These are phyloP conservation scores for Adelphocoris suturalis DNA, from an alignment of 2,888 invertebrate genomes.

Conservation along the genomic window DNA sequence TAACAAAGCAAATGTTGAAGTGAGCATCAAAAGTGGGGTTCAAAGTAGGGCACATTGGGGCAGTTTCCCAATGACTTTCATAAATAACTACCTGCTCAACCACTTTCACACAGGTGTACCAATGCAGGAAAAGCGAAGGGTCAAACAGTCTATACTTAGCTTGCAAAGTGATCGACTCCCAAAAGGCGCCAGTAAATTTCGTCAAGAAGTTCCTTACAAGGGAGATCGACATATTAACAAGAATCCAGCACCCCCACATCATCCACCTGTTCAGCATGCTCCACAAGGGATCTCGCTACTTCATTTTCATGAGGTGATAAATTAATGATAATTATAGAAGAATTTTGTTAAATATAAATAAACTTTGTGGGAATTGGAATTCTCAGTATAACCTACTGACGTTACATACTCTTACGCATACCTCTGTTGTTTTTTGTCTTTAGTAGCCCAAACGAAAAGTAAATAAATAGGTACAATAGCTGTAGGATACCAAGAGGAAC, in stretches of 20 bases:
- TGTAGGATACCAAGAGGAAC: too few relatives aligned
- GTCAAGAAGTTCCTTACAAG: conserved; percentile 90
- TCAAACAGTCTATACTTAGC: conserved; percentile 78
- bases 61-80: too few relatives aligned
- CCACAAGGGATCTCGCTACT: conserved; percentile 83
- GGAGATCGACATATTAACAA: conserved; percentile 87
- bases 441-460: too few relatives aligned
- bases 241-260: conserved; percentile 89
- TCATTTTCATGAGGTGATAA: conserved; percentile 72
- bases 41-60: too few relatives aligned
- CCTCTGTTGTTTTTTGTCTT: not conserved
- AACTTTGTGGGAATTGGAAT: too few relatives aligned
- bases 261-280: conserved; percentile 88
- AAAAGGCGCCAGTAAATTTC: conserved; percentile 87
- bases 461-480: too few relatives aligned
- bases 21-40: too few relatives aligned
- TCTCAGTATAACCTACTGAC: too few relatives aligned
- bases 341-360: too few relatives aligned
- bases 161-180: conserved; percentile 87
- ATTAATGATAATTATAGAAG: not conserved
- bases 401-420: too few relatives aligned
- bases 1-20: too few relatives aligned
- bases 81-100: too few relatives aligned
- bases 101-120: conserved; percentile 68
- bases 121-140: conserved; percentile 69